A percentile compares a stretch with the other conserved stretches of the same genome.
These are phyloP conservation scores for Physeter macrocephalus DNA, from an alignment of 2,113 vertebrate species.

Conservation along the genomic window DNA sequence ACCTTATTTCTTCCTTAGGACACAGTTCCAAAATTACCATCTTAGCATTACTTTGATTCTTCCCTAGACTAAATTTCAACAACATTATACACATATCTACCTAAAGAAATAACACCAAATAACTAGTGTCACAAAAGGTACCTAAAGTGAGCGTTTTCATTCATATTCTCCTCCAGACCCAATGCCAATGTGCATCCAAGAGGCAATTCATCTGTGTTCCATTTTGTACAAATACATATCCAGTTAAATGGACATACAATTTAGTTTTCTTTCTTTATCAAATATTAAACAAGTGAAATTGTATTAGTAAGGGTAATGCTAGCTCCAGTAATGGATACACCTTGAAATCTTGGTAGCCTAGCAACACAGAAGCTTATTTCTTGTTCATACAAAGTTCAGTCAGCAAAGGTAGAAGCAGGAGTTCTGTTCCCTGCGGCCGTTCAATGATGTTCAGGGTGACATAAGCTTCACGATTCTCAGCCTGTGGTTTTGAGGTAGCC, in stretches of 20 bases:
- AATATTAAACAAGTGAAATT: not conserved
- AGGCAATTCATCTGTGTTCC: not conserved
- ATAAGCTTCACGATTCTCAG: not conserved
- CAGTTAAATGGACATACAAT: not conserved
- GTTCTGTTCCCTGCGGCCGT: not conserved
- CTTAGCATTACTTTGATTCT: not conserved
- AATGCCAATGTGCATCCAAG: not conserved
- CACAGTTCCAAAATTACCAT: not conserved
- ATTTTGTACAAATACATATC: not conserved
- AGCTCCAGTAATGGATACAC: not conserved
- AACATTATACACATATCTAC: not conserved
- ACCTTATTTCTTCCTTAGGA: not conserved
- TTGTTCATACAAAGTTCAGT: not conserved
- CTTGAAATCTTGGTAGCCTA: not conserved
- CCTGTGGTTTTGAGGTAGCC: not conserved
- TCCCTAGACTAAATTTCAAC: not conserved
- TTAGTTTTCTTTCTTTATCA: not conserved
- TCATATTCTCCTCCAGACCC: not conserved
- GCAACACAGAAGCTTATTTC: not conserved
- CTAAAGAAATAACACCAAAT: not conserved
- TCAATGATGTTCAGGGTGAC: not conserved
- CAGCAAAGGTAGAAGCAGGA: not conserved
- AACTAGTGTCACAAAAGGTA: not conserved
- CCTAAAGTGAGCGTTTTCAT: not conserved
- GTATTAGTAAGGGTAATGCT: not conserved